Percentiles rank a stretch among this genome's conserved stretches.
Conservation (phyloP, 2,797 vertebrate species). For the Astyanax mexicanus region DNA sequence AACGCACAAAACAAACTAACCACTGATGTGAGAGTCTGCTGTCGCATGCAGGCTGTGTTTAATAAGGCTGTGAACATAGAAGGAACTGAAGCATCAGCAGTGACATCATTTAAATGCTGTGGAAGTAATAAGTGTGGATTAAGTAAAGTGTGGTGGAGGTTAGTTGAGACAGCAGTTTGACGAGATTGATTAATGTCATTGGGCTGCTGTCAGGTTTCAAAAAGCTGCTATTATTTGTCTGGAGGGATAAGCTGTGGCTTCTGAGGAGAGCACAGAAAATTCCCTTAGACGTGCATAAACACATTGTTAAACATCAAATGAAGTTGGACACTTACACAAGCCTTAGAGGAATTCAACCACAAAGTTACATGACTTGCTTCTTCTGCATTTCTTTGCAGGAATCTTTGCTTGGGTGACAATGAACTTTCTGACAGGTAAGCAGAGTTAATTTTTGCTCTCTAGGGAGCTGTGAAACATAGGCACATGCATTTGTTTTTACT, state of each 20-base stretch:
- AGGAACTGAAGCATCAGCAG: neutral
- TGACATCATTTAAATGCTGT: conserved; percentile 8
- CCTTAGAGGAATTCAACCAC: neutral
- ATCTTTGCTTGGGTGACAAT: conserved; percentile 96
- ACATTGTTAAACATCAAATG: neutral
- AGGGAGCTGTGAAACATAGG: neutral
- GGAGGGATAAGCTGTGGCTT: conserved; percentile 45
- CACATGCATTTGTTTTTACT: neutral
- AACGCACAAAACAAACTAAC: neutral
- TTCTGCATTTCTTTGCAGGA: conserved; percentile 75
- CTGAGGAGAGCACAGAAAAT: conserved; percentile 5
- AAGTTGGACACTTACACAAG: neutral
- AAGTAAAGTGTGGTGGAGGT: conserved; percentile 50
- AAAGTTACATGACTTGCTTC: neutral
- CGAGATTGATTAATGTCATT: conserved; percentile 50
- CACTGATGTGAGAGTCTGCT: neutral
- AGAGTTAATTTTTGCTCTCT: neutral
- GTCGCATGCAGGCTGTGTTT: neutral
- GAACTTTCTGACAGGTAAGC: conserved; percentile 93
- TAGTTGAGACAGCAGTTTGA: conserved; percentile 63
- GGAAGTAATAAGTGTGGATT: conserved; percentile 60
- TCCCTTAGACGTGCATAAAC: conserved; percentile 15
- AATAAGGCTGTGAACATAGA: neutral
- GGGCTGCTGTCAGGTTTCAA: conserved; percentile 37
- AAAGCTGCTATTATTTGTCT: conserved; percentile 64